Base-by-base conservation (phyloP, 2,888 invertebrate species). In the Platerodrilus igneus region DNA sequence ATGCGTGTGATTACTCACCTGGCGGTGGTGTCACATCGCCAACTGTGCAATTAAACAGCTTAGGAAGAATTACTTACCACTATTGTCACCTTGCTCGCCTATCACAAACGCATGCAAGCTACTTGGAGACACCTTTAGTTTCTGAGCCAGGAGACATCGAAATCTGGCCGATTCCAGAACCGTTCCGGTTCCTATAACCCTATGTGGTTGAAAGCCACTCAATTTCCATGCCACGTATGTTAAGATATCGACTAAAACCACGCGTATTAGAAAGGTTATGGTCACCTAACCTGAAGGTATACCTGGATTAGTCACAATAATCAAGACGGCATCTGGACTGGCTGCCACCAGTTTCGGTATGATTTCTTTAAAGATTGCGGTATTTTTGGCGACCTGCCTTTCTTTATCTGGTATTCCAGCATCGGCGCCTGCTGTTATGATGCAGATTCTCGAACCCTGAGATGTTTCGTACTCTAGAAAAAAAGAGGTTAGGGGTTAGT, bases 41-140 rank as follows among this genome's bases (percentile, higher is more conserved):
- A n/a, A n/a, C n/a, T n/a, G n/a, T n/a, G n/a, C n/a, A n/a, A n/a
- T n/a, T n/a, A n/a, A n/a, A n/a, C n/a, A n/a, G n/a, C n/a, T n/a
- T n/a, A n/a, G n/a, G n/a, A n/a, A n/a, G 16, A 20, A 13, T 16
- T n/a, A 15, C 16, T 35, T 56, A 77, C 78, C 79, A 60, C 76
- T 76, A 23, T 73, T 73, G 45, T 78, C 76, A 6, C 81, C 81
- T 53, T 81, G 80, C 56, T 82, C 81, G n/a, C 81, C 81, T 45
- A 82, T 73, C 34, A 81, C 74, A 65, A 73, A 76, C 3, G 73
- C 80, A 45, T 79, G 74, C 33, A 75, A 69, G 39, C 73, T 73
- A 20, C 66, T 64, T 1, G 78, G 69, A 2, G 77, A 71, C 20
- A 80, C 68, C 41, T 72, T 70, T 19, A 81, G 59, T 47, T 72